Conservation (phyloP, 2,888 invertebrate species). For the Cheilosia impressa region DNA sequence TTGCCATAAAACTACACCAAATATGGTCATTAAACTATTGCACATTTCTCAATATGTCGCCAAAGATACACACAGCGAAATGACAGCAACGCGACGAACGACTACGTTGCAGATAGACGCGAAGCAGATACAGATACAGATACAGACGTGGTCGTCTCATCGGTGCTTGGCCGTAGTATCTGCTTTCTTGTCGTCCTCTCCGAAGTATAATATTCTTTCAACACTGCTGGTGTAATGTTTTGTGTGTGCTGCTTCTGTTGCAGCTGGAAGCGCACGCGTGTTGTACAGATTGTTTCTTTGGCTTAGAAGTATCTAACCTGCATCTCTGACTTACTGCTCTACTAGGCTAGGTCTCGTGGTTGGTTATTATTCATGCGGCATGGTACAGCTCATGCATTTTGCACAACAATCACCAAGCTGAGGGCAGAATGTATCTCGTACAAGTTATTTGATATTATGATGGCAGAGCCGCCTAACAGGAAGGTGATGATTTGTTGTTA, state of each 20-base stretch:
- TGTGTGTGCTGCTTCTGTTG: constrained; percentile 36
- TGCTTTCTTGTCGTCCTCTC: constrained; percentile 40
- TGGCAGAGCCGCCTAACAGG: constrained; percentile 22
- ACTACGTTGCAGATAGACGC: constrained; percentile 23
- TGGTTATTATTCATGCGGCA: constrained; percentile 53
- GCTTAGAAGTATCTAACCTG: constrained; percentile 20
- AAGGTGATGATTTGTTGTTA: constrained; percentile 73
- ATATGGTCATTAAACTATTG: constrained; percentile 83
- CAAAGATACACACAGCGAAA: constrained; percentile 66
- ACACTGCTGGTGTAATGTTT: not conserved
- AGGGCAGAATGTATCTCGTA: constrained; percentile 47
- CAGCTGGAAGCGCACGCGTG: constrained; percentile 62
- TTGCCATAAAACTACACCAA: constrained; percentile 82
- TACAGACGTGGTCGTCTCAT: constrained; percentile 24
- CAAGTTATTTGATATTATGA: constrained; percentile 59
- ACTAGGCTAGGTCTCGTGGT: constrained; percentile 16
- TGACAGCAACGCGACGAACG: constrained; percentile 31
- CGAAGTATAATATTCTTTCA: not conserved
- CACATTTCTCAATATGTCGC: constrained; percentile 84
- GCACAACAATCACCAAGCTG: constrained; percentile 23
- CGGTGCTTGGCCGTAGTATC: constrained; percentile 21
- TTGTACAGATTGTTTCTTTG: constrained; percentile 68
- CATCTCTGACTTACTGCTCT: constrained; percentile 64
- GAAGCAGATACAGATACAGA: constrained; percentile 4
- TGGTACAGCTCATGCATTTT: constrained; percentile 53